Evolutionary conservation across 1,140 invertebrate genomes (phyloP).

Genomic region (Leptonema lineaticorne): DNA sequence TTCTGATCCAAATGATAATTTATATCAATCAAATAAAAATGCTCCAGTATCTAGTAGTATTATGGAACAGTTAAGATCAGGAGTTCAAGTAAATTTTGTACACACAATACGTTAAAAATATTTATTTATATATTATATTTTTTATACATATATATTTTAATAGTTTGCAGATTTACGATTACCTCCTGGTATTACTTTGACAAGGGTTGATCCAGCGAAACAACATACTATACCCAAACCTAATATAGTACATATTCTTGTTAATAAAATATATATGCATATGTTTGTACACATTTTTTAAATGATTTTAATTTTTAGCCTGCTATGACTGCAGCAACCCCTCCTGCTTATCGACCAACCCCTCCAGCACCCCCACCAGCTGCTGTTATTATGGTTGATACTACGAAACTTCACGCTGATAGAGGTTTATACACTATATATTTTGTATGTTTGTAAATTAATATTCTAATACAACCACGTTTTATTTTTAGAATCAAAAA

Average conservation of each 20-base stretch:
- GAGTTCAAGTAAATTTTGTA: conserved; percentile 51
- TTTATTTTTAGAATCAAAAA: conserved; percentile 21
- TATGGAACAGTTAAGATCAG: conserved; percentile 61
- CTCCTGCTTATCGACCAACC: conserved; percentile 47
- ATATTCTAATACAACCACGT: background rate
- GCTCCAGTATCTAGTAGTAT: conserved; percentile 54
- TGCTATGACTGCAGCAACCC: conserved; percentile 46
- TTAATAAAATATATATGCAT: background rate
- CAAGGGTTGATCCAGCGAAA: conserved; percentile 69
- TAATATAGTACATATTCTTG: conserved; percentile 22
- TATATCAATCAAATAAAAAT: background rate
- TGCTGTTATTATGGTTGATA: conserved; percentile 53
- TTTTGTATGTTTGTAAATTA: background rate
- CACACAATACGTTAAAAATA: background rate
- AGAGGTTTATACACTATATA: conserved; percentile 26
- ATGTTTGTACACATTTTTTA: conserved; percentile 34
- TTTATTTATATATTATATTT: background rate
- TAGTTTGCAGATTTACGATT: conserved; percentile 70
- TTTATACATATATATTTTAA: background rate
- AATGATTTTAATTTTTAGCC: conserved; percentile 44
- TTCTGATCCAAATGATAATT: background rate
- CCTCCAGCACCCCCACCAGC: conserved; percentile 45
- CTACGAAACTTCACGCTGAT: conserved; percentile 43
- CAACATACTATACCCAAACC: conserved; percentile 39
- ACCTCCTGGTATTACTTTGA: conserved; percentile 81